Conservation (phyloP, 2,797 vertebrate genomes). For the Natrix natrix region DNA sequence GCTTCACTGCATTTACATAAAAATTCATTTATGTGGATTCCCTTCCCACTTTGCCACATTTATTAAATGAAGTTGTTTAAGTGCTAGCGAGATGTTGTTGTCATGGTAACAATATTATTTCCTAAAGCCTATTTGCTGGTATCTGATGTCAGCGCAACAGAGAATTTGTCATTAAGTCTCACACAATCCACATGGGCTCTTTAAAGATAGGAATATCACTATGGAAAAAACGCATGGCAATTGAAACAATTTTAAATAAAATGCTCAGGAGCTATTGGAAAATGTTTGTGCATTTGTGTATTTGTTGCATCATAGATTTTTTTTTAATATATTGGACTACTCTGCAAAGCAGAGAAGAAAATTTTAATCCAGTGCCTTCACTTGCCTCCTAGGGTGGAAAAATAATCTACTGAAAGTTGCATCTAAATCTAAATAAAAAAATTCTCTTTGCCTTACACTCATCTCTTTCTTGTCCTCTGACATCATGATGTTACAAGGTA, state of each 20-base stretch:
- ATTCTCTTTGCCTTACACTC: neutral
- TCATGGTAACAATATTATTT: conserved; percentile 55
- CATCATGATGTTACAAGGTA: neutral
- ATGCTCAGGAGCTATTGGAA: conserved; percentile 42
- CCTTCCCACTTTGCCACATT: conserved; percentile 55
- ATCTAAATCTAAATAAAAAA: conserved; percentile 9
- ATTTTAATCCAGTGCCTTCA: conserved; percentile 25
- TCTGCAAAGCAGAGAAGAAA: neutral
- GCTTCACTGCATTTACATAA: conserved; percentile 70
- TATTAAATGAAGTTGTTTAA: conserved; percentile 62
- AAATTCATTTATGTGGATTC: conserved; percentile 61
- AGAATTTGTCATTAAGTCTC: conserved; percentile 58
- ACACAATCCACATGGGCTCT: conserved; percentile 38
- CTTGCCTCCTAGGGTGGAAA: conserved; percentile 21
- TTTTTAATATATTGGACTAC: neutral
- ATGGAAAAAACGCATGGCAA: conserved; percentile 10
- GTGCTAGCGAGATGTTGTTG: conserved; percentile 57
- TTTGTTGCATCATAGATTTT: neutral
- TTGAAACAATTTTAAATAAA: conserved; percentile 55
- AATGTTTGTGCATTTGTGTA: neutral
- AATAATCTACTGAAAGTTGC: neutral
- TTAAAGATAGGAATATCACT: conserved; percentile 39
- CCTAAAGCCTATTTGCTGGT: conserved; percentile 60
- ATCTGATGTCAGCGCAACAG: conserved; percentile 56
- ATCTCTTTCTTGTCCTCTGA: conserved; percentile 3